Conservation (phyloP, 2,113 vertebrate species). For the Platysternon megacephalum region DNA sequence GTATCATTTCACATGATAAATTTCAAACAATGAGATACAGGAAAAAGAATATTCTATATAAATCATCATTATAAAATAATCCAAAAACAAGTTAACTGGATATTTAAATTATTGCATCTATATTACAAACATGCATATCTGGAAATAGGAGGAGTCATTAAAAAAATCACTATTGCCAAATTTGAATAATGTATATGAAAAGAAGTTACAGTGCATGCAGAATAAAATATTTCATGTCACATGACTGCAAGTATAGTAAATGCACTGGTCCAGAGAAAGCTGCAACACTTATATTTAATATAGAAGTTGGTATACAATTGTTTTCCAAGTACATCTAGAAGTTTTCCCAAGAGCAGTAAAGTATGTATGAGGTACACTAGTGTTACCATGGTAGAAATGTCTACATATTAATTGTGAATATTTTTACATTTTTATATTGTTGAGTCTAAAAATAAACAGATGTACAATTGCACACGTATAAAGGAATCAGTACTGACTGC, state of each 20-base stretch:
- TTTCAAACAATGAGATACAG: background rate
- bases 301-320: background rate
- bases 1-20: background rate
- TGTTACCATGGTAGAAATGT: background rate
- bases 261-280: background rate
- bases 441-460: background rate
- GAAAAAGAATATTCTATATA: fast-evolving
- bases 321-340: background rate
- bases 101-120: background rate
- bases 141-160: background rate
- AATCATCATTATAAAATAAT: background rate
- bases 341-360: background rate
- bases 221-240: background rate
- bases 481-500: background rate
- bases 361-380: background rate
- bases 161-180: background rate
- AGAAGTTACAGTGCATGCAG: background rate
- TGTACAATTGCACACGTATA: background rate
- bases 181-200: background rate
- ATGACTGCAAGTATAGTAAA: background rate
- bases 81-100: background rate
- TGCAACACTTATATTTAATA: background rate
- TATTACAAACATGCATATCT: background rate
- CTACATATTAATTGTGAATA: background rate
- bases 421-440: background rate